Conservation (phyloP, 2,888 invertebrate species). For the Sicus ferrugineus region DNA sequence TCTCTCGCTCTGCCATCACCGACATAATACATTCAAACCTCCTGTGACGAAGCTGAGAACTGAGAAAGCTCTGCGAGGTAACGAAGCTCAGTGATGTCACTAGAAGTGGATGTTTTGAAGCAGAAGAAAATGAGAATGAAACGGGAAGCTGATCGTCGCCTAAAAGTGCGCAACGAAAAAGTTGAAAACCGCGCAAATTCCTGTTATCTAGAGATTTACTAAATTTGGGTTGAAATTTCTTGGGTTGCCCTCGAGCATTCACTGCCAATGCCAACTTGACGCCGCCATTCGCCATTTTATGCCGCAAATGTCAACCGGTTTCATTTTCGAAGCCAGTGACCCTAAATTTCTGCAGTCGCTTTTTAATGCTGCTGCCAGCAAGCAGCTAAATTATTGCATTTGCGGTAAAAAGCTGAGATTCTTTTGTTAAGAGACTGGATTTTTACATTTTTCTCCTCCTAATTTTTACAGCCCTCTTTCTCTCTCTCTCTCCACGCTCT, state of each 20-base stretch:
- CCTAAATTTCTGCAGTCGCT: slow-evolving; percentile 43
- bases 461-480: not conserved
- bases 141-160: too few species aligned
- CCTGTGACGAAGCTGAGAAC: too few species aligned
- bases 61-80: too few species aligned
- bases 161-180: too few species aligned
- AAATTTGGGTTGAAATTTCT: too few species aligned
- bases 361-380: slow-evolving; percentile 10
- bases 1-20: too few species aligned
- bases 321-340: slow-evolving; percentile 55
- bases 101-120: too few species aligned
- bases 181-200: too few species aligned
- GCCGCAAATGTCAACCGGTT: slow-evolving; percentile 42
- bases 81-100: too few species aligned
- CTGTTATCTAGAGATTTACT: too few species aligned
- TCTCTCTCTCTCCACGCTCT: slow-evolving; percentile 34
- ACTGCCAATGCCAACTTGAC: slow-evolving; percentile 53
- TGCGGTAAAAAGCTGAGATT: slow-evolving; percentile 1
- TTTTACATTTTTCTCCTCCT: not conserved
- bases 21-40: too few species aligned
- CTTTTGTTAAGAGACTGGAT: not conserved
- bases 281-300: not conserved
- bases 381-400: slow-evolving; percentile 47
- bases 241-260: slow-evolving; percentile 35
- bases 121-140: too few species aligned